A percentile compares a stretch with the other conserved stretches of the same genome.
Evolutionary conservation across 1,140 invertebrate genomes (phyloP).

Genomic region (Lutraria rhynchaena): DNA sequence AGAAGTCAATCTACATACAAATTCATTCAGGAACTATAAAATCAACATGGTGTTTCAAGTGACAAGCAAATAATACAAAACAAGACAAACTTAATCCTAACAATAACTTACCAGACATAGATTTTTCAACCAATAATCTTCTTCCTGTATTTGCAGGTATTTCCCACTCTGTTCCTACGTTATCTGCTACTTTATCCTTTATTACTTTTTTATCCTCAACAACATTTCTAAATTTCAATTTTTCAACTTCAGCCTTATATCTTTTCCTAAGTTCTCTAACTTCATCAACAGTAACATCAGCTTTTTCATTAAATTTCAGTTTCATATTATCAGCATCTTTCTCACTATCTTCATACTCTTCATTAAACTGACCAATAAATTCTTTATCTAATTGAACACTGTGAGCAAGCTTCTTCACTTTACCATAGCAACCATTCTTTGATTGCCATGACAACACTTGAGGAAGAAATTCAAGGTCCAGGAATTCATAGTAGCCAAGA

Average conservation of each 20-base stretch:
- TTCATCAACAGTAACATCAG: constrained; percentile 5
- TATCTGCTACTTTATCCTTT: neutral
- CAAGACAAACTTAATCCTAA: too few relatives aligned
- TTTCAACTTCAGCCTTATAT: neutral
- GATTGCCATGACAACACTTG: constrained; percentile 68
- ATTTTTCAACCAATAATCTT: constrained; percentile 73
- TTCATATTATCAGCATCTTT: neutral
- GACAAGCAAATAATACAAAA: too few relatives aligned
- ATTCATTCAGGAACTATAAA: too few relatives aligned
- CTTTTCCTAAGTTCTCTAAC: neutral
- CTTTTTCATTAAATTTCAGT: constrained; percentile 3
- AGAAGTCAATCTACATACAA: too few relatives aligned
- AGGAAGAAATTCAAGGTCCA: constrained; percentile 58
- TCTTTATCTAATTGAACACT: neutral
- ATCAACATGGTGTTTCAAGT: too few relatives aligned
- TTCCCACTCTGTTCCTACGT: too few relatives aligned
- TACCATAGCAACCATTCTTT: constrained; percentile 68
- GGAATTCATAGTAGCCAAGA: constrained; percentile 66
- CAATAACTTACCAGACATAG: constrained; percentile 73
- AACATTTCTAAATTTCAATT: neutral
- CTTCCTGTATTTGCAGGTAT: constrained; percentile 36
- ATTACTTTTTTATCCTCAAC: neutral
- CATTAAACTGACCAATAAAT: constrained; percentile 9
- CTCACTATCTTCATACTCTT: constrained; percentile 15
- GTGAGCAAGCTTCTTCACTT: constrained; percentile 27